Evolutionary conservation across 1,140 invertebrate genomes (phyloP), one percentile per base, ranked within the genome.

Genomic region (Drosophila arizonae): DNA sequence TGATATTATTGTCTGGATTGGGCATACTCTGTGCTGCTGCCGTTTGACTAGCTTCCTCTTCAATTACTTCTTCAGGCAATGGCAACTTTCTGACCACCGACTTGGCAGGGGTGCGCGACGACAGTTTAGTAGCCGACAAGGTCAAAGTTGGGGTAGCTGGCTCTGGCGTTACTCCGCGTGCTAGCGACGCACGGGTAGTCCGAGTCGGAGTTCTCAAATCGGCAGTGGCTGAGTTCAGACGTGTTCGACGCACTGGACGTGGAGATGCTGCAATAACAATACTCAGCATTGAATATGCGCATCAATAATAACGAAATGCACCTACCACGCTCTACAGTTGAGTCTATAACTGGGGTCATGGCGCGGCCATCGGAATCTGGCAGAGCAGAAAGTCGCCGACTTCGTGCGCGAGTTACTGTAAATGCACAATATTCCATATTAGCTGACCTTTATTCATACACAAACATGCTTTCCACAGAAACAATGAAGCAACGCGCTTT

Each of bases 321-420:
- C 69, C 72, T 57, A 90, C 89, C 75, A 6, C 72, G 58, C 15
- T 86, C 88, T 1, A 70, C 13, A 4, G 69, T 60, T 8, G 55
- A 6, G n/a, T 85, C 72, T 6, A 90, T 26, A 28, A 69, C 60
- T 0, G 90, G 90, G 1, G 90, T 90, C 24, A 46, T 46, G 2
- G 89, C 81, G n/a, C 90, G 75, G 45, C 62, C 82, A 17, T 87
- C 84, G 6, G 71, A 54, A 6, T 90, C 81, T 48, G 28, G 28
- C 28, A 74, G 66, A 41, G 57, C 58, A 30, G 73, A 91, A 61
- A 69, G 51, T 28, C 70, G 80, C 8, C 90, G 81, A 17, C 80
- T 76, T 9, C 82, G 72, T 5, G 86, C 76, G n/a, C 90, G 86
- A 10, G 90, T 90, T 8, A 81, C 90, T 89, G 54, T 60, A 46